phyloP scores from a whole-genome alignment of 2,888 invertebrate genomes.

The Ptilodon capucinus region DNA sequence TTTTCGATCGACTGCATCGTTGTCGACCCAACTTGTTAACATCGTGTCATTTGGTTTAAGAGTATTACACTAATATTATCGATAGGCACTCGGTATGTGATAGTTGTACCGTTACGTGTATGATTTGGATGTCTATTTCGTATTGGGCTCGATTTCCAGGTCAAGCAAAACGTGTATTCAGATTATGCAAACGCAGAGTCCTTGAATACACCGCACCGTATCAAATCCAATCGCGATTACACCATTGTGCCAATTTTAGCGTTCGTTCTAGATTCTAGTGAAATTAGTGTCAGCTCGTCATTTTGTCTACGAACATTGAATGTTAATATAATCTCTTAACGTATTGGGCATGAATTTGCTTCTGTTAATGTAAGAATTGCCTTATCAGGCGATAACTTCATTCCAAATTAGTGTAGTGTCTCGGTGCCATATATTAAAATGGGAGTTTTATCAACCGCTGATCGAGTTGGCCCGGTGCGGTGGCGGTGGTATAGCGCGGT shows the following conservation, averaged over 20 bases:
- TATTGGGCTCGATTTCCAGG: constrained; percentile 24
- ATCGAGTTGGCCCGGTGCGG: constrained; percentile 32
- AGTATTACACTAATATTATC: background rate
- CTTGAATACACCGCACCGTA: constrained; percentile 10
- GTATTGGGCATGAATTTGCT: constrained; percentile 25
- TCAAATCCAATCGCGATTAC: constrained; percentile 9
- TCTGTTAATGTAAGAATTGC: constrained; percentile 12
- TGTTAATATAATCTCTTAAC: background rate
- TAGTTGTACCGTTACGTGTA: background rate
- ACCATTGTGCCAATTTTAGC: constrained; percentile 6
- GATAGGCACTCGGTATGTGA: background rate
- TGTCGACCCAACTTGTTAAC: constrained; percentile 1
- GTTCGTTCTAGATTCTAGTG: background rate
- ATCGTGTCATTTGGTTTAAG: background rate
- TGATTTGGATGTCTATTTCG: constrained; percentile 11
- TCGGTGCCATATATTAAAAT: background rate
- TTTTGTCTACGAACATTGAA: background rate
- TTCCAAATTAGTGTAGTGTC: background rate
- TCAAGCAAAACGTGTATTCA: constrained; percentile 32
- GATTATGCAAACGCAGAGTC: constrained; percentile 30
- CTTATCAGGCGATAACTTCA: constrained; percentile 20
- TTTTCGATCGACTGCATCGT: background rate
- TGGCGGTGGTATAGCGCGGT: no score
- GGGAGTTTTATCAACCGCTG: constrained; percentile 34
- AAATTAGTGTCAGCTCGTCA: background rate